phyloP scores from a whole-genome alignment of 2,888 invertebrate species.

The Neuroscelio doddi region DNA sequence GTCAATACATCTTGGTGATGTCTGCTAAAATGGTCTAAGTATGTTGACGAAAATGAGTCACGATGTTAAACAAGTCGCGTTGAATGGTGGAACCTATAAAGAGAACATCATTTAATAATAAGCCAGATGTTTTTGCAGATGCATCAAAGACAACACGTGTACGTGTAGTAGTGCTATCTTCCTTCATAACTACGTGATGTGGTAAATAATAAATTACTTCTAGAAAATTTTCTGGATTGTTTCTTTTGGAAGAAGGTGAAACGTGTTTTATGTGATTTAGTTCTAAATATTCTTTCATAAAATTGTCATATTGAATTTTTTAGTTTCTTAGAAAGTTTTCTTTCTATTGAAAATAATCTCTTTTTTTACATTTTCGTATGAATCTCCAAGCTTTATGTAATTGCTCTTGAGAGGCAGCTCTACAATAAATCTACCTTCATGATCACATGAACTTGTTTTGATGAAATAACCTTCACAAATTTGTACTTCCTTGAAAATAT shows the following conservation, averaged over 20 bases:
- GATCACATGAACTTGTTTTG: conserved; percentile 11
- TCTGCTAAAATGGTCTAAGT: conserved; percentile 7
- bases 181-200: conserved; percentile 22
- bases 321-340: conserved; percentile 15
- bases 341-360: conserved; percentile 23
- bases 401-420: conserved; percentile 20
- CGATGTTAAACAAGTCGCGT: conserved; percentile 10
- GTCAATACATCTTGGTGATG: conserved; percentile 54
- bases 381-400: conserved; percentile 30
- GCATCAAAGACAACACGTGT: conserved; percentile 20
- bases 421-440: conserved; percentile 25
- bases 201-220: conserved; percentile 8
- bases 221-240: neutral
- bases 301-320: conserved; percentile 18
- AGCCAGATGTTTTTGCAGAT: conserved; percentile 34
- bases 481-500: conserved; percentile 18
- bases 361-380: conserved; percentile 24
- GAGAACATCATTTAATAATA: conserved; percentile 18
- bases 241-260: neutral
- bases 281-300: conserved; percentile 28
- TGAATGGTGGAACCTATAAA: conserved; percentile 10
- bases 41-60: conserved; percentile 9
- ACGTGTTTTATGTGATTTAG: conserved; percentile 26
- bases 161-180: conserved; percentile 13
- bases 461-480: conserved; percentile 21